Evolutionary conservation across 2,888 invertebrate genomes (phyloP).

Genomic region (Lepidonotus clava): DNA sequence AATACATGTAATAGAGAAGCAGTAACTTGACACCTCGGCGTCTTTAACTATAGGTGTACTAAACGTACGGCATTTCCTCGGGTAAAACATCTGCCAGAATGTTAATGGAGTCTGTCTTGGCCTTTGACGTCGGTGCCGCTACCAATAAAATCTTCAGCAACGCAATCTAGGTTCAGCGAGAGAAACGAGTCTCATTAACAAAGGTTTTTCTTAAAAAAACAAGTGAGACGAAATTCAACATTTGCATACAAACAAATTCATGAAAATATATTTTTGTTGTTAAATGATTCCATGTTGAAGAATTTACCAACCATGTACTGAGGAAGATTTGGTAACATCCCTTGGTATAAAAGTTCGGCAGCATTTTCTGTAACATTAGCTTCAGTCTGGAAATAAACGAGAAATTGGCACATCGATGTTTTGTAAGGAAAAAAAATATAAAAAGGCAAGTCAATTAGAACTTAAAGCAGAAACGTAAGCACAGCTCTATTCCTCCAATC

Average conservation of each 20-base stretch:
- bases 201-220: too few relatives aligned
- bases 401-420: not conserved
- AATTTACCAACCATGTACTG: slow-evolving; percentile 89
- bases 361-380: slow-evolving; percentile 87
- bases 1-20: not conserved
- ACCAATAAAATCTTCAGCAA: slow-evolving; percentile 97
- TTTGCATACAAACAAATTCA: too few relatives aligned
- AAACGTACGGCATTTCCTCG: slow-evolving; percentile 94
- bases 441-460: too few relatives aligned
- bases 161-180: slow-evolving; percentile 91
- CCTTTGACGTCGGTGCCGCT: slow-evolving; percentile 98
- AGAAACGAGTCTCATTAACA: too few relatives aligned
- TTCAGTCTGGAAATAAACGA: not conserved
- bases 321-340: slow-evolving; percentile 96
- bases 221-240: too few relatives aligned
- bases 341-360: slow-evolving; percentile 93
- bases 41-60: not conserved
- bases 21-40: not conserved
- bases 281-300: too few relatives aligned
- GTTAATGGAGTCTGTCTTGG: slow-evolving; percentile 97
- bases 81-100: slow-evolving; percentile 98
- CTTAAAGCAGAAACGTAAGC: too few relatives aligned
- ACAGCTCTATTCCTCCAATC: too few relatives aligned
- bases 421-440: too few relatives aligned
- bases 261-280: too few relatives aligned